Evolutionary conservation across 2,113 vertebrate genomes (phyloP), one percentile per base, ranked within the genome.

Genomic region (Ameiurus melas): DNA sequence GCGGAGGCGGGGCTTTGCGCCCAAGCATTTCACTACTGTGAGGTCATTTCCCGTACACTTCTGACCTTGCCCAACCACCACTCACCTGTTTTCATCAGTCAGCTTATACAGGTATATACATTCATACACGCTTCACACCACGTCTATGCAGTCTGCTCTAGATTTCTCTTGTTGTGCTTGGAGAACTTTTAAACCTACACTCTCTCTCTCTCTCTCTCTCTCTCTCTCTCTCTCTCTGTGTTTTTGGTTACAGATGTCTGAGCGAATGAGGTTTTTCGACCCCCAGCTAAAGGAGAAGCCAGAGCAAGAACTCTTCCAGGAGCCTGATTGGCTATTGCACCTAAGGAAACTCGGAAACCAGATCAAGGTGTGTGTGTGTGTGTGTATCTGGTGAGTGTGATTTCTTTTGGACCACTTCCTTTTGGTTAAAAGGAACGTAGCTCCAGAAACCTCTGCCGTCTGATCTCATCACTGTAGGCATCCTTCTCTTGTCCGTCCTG

Each of bases 21-120:
- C 0, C 98, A 99, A 91, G 98, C 98, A 84, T 99, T 99, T 89
- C 98, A 99, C 90, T 99, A 99, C 90, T 99, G 98, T 57, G 98
- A 99, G 92, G 97, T 97, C n/a, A 97, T 99, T 60, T 96, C 98
- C n/a, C 96, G 91, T 91, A 95, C 93, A 14, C 77, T 99, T 86
- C 95, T 99, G n/a, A 89, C 68, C 27, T 95, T 95, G 80, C 97
- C 98, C 0, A 93, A 91, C 5, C 93, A 94, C 87, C 95, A 97
- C 80, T 99, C 98, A 0, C 94, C 95, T 0, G 95, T 98, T 80
- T 96, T 99, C 16, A 94, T 99, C 85, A 93, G 94, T 83, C 98
- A 99, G 92, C 94, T 99, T 16, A 95, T 96, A 12, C 96, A 99
- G 97, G 98, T 98, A 83, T 20, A n/a, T 47, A 64, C 64, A 27